Evolutionary conservation across 2,113 vertebrate species (phyloP), one percentile per base, ranked within the genome.

Genomic region (Macaca nemestrina): DNA sequence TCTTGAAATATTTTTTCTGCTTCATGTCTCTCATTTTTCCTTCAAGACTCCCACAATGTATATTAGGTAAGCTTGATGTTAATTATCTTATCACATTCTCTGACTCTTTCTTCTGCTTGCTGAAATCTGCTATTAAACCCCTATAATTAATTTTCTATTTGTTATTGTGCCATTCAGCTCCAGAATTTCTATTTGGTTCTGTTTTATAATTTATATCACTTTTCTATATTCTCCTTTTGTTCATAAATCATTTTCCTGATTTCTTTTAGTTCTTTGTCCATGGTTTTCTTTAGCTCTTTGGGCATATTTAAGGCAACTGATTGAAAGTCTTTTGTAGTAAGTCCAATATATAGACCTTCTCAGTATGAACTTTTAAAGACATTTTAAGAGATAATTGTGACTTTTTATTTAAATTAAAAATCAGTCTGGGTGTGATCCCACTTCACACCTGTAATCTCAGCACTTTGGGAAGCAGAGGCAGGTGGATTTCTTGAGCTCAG

Each of bases 381-480:
- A 88, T 92, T 83, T 95, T 59, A 92, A 96, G 86, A 67, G 25
- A 81, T 83, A 88, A 92, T 94, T 61, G 48, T 45, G 59, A 72
- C 38, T 73, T 30, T 25, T 82, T 45, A 88, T 40, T 91, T 95
- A 85, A 79, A 88, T 79, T 70, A 83, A 64, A 93, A 91, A 79
- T 64, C 61, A 64, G 61, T 12, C 61, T 64, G 30, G 61, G 61
- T 64, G 12, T 64, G 61, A 64, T 32, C 30, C 61, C 61, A 13
- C 2, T 64, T 64, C 61, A 64, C 61, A 64, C 2, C 61, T 64
- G 12, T 64, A 64, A 64, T 64, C 12, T 12, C 61, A 64, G 27
- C 27, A 64, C 61, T 64, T 64, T 64, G 27, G 61, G 61, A 64
- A 64, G 61, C 61, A 64, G 61, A 64, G 27, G 12, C 12, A 64